phyloP scores from a whole-genome alignment of 2,888 invertebrate species.

The Nebria brevicollis region DNA sequence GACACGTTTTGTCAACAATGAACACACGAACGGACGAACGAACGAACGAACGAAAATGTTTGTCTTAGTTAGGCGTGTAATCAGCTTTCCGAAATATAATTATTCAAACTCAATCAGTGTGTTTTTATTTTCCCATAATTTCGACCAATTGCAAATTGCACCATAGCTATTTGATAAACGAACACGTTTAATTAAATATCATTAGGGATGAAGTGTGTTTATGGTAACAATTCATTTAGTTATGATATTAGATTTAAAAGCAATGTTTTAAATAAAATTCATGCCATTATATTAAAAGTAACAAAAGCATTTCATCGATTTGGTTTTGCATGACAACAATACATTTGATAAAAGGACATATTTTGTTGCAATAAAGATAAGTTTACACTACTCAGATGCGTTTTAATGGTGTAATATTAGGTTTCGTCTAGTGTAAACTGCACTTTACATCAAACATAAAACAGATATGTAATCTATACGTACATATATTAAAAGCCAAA shows the following conservation, averaged over 20 bases:
- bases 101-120: not conserved
- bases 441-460: slow-evolving; percentile 1
- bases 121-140: no score
- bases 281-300: not conserved
- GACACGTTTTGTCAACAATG: slow-evolving; percentile 9
- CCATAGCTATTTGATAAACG: no score
- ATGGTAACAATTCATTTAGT: not conserved
- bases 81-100: not conserved
- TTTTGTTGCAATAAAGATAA: not conserved
- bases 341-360: not conserved
- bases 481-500: not conserved
- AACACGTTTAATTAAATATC: no score
- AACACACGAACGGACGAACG: not conserved
- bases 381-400: not conserved
- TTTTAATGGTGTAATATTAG: not conserved
- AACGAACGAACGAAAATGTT: not conserved
- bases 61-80: not conserved
- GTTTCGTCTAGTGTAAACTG: not conserved
- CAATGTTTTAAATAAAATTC: not conserved
- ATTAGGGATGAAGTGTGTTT: not conserved
- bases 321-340: not conserved
- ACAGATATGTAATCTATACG: not conserved
- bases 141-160: no score
- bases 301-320: not conserved
- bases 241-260: not conserved